Base-by-base conservation (phyloP, 2,113 vertebrate genomes). In the Sander lucioperca region DNA sequence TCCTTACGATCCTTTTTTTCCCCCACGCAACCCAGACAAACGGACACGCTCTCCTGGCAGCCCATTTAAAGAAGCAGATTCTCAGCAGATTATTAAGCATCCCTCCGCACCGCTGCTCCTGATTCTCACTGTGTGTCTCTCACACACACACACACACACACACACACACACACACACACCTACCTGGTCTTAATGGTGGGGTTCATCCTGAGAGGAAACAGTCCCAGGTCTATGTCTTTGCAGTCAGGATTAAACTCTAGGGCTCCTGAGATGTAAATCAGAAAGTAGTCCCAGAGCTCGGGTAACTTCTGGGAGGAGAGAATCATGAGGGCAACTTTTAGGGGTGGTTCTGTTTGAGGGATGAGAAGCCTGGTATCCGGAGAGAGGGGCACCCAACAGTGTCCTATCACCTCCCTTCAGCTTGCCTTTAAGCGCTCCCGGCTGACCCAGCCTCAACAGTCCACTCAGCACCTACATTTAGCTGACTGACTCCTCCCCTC, bases 271-370 rank as follows among this genome's bases (percentile, higher is more conserved):
- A 93, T 73, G 14, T 94, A 94, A 43, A 94, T 93, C 10, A 94
- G 64, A 66, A 94, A 94, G 80, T 93, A 93, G 87, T 94, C 93
- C 93, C 93, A 94, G 84, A 94, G 90, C 83, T 94, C 92, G 3
- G 92, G 93, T n/a, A 93, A 77, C 75, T 93, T 94, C 50, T 89
- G 66, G 59, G 91, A 92, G 63, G 88, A 87, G 73, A 91, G 90
- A 77, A 92, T 86, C 91, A 93, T 93, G 71, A 74, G 84, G 47
- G 54, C 57, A 39, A 50, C n/a, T 72, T 69, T 50, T 5, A 5
- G n/a, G 1, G n/a, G 9, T 4, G 59, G 33, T 58, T 63, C 59
- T 68, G 74, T n/a, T 33, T 18, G 69, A 10, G 6, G 18, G 21
- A 53, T 11, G 72, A 72, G 57, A 43, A 6, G 5, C 53, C 65